These are phyloP conservation scores for Mola mola DNA, from an alignment of 2,113 vertebrate species.

Conservation along the genomic window DNA sequence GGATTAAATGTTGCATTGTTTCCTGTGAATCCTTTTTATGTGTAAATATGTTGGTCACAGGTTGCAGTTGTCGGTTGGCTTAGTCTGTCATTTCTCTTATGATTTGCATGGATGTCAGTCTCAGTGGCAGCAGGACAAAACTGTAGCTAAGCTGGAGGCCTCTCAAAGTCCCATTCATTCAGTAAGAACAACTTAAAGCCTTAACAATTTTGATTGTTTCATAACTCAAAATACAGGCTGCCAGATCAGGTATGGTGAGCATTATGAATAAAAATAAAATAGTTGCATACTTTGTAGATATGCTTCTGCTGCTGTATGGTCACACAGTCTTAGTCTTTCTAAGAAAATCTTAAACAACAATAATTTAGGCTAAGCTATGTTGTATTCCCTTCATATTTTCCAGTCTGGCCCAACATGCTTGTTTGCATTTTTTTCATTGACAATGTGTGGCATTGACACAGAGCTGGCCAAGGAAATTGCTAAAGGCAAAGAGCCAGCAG, in stretches of 20 bases:
- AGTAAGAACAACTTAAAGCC: no score
- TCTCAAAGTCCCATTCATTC: conserved; percentile 31
- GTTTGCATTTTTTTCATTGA: conserved; percentile 71
- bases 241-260: background rate
- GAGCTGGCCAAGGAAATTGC: conserved; percentile 62
- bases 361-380: background rate
- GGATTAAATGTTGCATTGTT: background rate
- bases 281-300: background rate
- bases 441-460: conserved; percentile 62
- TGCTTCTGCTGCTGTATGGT: background rate
- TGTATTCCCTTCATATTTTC: conserved; percentile 1
- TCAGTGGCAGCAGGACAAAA: conserved; percentile 55
- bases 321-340: background rate
- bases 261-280: background rate
- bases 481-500: conserved; percentile 67
- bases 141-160: conserved; percentile 52
- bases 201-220: no score
- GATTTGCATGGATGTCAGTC: conserved; percentile 81
- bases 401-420: background rate
- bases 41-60: no score
- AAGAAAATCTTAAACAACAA: conserved; percentile 9
- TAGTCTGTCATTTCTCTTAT: conserved; percentile 75
- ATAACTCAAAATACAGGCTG: background rate
- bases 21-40: no score
- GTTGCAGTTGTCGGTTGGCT: no score